These are phyloP conservation scores for Vollenhovia emeryi DNA, from an alignment of 1,140 invertebrate genomes.

Conservation along the genomic window DNA sequence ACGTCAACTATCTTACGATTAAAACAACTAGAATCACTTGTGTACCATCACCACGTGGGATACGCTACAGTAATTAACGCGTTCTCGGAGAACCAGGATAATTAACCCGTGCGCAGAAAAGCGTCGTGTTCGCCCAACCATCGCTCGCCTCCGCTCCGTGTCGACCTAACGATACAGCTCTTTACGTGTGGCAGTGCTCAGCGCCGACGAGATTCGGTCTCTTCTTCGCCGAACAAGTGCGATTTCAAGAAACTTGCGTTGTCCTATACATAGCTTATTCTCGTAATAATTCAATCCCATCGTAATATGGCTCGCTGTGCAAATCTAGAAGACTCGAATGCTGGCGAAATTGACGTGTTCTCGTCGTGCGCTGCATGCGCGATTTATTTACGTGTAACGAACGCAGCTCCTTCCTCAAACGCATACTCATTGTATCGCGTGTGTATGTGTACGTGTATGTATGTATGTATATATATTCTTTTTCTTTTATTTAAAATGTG, in stretches of 20 bases:
- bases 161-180: constrained; percentile 45
- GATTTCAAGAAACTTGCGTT: constrained; percentile 1
- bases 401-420: constrained; percentile 34
- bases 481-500: constrained; percentile 47
- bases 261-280: not conserved
- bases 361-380: constrained; percentile 35
- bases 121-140: constrained; percentile 70
- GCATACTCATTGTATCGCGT: constrained; percentile 32
- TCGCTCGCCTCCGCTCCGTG: constrained; percentile 55
- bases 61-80: constrained; percentile 78
- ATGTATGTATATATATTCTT: constrained; percentile 16
- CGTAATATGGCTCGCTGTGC: not conserved
- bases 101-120: constrained; percentile 78
- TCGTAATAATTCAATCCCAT: not conserved
- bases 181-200: constrained; percentile 50
- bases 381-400: constrained; percentile 34
- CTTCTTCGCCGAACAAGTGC: not conserved
- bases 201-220: constrained; percentile 43
- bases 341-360: constrained; percentile 26
- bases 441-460: constrained; percentile 5
- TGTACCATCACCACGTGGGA: constrained; percentile 80
- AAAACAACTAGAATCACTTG: constrained; percentile 83
- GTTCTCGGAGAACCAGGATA: constrained; percentile 71
- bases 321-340: not conserved
- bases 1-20: constrained; percentile 72